Evolutionary conservation across 2,797 vertebrate species (phyloP), one percentile per base, ranked within the genome.

Genomic region (Catharus ustulatus): DNA sequence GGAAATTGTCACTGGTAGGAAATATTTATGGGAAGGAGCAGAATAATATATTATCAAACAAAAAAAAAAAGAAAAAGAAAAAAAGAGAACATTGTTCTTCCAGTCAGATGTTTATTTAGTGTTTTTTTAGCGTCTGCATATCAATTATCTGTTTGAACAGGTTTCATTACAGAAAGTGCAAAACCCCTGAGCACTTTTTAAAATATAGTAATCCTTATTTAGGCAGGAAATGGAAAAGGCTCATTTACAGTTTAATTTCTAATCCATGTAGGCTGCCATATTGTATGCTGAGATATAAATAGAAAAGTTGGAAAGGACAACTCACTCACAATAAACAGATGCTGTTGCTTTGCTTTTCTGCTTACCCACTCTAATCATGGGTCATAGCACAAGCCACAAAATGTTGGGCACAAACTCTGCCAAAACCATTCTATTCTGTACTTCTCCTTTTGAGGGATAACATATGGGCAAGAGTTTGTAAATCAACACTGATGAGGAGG

Each of bases 201-300:
- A 97, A 94, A 85, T 76, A 96, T 94, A 72, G 73, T 97, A 92
- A 97, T 97, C 93, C 81, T 97, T 96, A 64, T 90, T 95, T 90
- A 94, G 75, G 62, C 84, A 75, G 80, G 83, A 94, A 97, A 89
- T 76, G 36, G 88, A 89, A 92, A 93, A 94, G 63, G 48, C 64
- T 94, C 84, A 90, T 96, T 97, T 97, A 91, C 86, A 91, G 84
- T 96, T 97, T 97, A 95, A 97, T 97, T 97, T 95, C 80, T 94
- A 94, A 97, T 93, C 90, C n/a, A 74, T 96, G 94, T 96, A 87
- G 91, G 81, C 91, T 96, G 88, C 96, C 92, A 94, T 92, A 71
- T 89, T 94, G 87, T 96, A 67, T 87, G 58, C 79, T 84, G 88
- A 59, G 68, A 84, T 87, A 76, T 89, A 96, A 97, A 96, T 85